These are phyloP conservation scores for Bacillus rossius DNA, from an alignment of 1,140 invertebrate genomes.

Conservation along the genomic window DNA sequence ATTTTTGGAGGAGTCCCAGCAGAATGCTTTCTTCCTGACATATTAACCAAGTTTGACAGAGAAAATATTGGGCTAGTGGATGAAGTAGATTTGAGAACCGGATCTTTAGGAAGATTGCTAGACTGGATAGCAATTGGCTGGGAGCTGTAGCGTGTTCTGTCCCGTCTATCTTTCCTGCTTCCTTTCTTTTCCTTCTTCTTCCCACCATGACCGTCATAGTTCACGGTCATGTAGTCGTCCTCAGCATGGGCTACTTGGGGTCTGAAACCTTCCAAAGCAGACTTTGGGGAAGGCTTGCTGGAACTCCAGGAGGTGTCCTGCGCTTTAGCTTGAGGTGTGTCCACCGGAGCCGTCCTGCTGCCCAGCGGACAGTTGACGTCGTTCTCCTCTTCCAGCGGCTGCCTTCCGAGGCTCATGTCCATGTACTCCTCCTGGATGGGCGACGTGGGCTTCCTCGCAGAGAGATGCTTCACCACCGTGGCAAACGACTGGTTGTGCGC, in stretches of 20 bases:
- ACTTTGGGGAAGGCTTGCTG: slow-evolving; percentile 25
- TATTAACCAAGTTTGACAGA: slow-evolving; percentile 4
- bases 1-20: slow-evolving; percentile 42
- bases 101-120: background rate
- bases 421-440: slow-evolving; percentile 37
- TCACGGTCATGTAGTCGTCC: slow-evolving; percentile 41
- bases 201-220: slow-evolving; percentile 23
- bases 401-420: slow-evolving; percentile 31
- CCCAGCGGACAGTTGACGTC: slow-evolving; percentile 1
- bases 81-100: background rate
- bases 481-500: background rate
- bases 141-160: slow-evolving; percentile 36
- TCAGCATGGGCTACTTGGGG: background rate
- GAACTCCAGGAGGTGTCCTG: slow-evolving; percentile 48
- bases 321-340: slow-evolving; percentile 42
- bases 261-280: slow-evolving; percentile 26
- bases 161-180: slow-evolving; percentile 27
- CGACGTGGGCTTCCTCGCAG: slow-evolving; percentile 17
- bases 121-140: slow-evolving; percentile 53
- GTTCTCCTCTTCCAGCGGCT: slow-evolving; percentile 1
- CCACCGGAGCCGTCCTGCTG: slow-evolving; percentile 34
- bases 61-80: slow-evolving; percentile 40
- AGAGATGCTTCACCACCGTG: background rate
- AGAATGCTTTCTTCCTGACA: slow-evolving; percentile 40
- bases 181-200: slow-evolving; percentile 24